Evolutionary conservation across 2,797 vertebrate species (phyloP), one percentile per base, ranked within the genome.

Genomic region (Loriculus beryllinus): DNA sequence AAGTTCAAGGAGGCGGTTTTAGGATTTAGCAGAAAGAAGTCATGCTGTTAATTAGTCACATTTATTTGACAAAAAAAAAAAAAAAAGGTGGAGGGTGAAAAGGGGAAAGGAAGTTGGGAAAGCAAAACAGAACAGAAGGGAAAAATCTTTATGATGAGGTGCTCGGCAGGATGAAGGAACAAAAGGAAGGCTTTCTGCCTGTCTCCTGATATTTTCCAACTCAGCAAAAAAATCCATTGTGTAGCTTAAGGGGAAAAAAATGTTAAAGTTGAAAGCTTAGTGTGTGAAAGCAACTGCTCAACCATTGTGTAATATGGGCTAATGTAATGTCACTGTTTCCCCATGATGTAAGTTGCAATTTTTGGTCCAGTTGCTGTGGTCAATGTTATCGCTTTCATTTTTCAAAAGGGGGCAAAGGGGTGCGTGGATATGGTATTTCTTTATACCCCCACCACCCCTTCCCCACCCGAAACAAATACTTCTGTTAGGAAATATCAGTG

Each of bases 151-250:
- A 96, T 96, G 86, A 96, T 96, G 96, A 97, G 96, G 94, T 96
- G 81, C 93, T 92, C 52, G 56, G 92, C 96, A 96, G 96, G 96
- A 98, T 96, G 95, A 96, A 96, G 96, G 96, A 98, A 99, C 98
- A 98, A 98, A 98, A 97, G 98, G 96, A 97, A 97, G 97, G 98
- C 98, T 98, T 96, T 98, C 98, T 98, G 98, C 98, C 98, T 98
- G 98, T 98, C 98, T 98, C 98, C 98, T 98, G 98, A 97, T 98
- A 98, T 98, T 98, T 98, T 99, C 98, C 98, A 98, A 98, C 98
- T 99, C 98, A 98, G 98, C 98, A 98, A 98, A 99, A 97, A 97
- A 98, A 98, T 97, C 98, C 96, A 98, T 98, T 98, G 98, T 98
- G 87, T 82, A 84, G 93, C 92, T 94, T 96, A 97, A 91, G 92